Percentiles rank a stretch among this genome's conserved stretches.
phyloP scores from a whole-genome alignment of 2,888 invertebrate species.

The Xanthostigma xanthostigma region DNA sequence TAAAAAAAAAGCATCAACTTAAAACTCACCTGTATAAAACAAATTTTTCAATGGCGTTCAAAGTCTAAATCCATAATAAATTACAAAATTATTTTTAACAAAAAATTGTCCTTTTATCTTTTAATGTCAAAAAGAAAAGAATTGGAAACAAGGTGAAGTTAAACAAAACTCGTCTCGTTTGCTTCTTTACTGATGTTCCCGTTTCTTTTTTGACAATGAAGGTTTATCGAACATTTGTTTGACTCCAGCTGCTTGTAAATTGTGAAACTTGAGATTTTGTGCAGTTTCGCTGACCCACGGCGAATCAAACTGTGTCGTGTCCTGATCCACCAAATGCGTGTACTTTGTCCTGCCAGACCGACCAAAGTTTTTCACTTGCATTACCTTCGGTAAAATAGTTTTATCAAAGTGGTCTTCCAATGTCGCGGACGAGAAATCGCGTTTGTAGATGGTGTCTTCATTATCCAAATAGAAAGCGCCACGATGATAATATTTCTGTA shows the following conservation, averaged over 20 bases:
- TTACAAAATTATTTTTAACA: too few relatives aligned
- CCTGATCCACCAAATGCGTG: conserved; percentile 97
- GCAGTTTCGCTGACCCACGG: conserved; percentile 91
- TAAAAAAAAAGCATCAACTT: too few relatives aligned
- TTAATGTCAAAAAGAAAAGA: too few relatives aligned
- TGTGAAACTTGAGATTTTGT: conserved; percentile 74
- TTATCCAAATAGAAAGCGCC: conserved; percentile 96
- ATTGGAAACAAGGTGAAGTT: too few relatives aligned
- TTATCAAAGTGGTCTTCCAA: conserved; percentile 99
- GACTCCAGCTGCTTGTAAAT: conserved; percentile 81
- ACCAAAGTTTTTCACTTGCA: conserved; percentile 99
- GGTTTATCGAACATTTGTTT: conserved; percentile 87
- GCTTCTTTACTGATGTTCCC: conserved; percentile 19
- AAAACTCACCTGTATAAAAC: too few relatives aligned
- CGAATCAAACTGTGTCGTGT: conserved; percentile 94
- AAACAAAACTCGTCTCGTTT: too few relatives aligned
- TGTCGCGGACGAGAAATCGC: conserved; percentile 91
- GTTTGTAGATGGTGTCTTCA: conserved; percentile 78
- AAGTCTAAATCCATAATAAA: too few relatives aligned
- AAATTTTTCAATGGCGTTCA: too few relatives aligned
- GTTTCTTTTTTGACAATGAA: conserved; percentile 38
- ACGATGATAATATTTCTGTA: conserved; percentile 99
- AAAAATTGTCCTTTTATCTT: too few relatives aligned
- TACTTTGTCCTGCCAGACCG: conserved; percentile 97
- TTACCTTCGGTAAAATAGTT: conserved; percentile 95